Evolutionary conservation across 2,888 invertebrate species (phyloP), one percentile per base, ranked within the genome.

Genomic region (Saturnia pavonia): DNA sequence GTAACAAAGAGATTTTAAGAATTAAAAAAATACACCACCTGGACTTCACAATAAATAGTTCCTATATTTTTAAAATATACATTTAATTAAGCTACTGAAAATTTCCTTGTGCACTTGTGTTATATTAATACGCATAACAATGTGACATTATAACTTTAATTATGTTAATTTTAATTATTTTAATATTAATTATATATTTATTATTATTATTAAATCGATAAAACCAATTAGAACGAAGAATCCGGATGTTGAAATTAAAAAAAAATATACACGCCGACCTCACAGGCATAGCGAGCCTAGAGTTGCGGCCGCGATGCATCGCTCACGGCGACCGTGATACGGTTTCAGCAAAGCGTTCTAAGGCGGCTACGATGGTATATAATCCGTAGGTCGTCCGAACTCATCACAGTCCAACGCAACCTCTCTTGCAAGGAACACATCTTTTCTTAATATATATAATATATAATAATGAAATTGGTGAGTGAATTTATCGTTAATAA

Each of bases 401-500:
- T 77, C 86, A 88, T 85, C 92, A 92, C 92, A 93, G 89, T 93
- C 78, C 83, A 80, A 76, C 80, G 75, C 84, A 77, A 84, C 80
- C 80, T 77, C 77, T 78, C 77, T 78, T 81, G 82, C 82, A 80
- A 80, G 79, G 80, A 79, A 83, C 82, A 82, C 82, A 82, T 84
- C 81, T 80, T 81, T 77, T 77, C 76, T 57, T 57, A 57, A 57
- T 57, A 57, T 78, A 76, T 74, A 77, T 77, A 74, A 76, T 75
- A 74, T 75, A 74, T 72, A 75, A 88, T 79, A 82, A 93, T 94
- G 93, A 94, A 94, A 89, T 86, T 94, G 93, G 93, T 94, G 82
- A 92, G 93, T 92, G 71, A 12, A 48, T 69, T 67, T 68, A 71
- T 42, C 66, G 42, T 71, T 57, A 43, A 51, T 57, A 54, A 51